A percentile compares a stretch with the other conserved stretches of the same genome.
Evolutionary conservation across 2,797 vertebrate genomes (phyloP).

Genomic region (Poeciliopsis turneri): DNA sequence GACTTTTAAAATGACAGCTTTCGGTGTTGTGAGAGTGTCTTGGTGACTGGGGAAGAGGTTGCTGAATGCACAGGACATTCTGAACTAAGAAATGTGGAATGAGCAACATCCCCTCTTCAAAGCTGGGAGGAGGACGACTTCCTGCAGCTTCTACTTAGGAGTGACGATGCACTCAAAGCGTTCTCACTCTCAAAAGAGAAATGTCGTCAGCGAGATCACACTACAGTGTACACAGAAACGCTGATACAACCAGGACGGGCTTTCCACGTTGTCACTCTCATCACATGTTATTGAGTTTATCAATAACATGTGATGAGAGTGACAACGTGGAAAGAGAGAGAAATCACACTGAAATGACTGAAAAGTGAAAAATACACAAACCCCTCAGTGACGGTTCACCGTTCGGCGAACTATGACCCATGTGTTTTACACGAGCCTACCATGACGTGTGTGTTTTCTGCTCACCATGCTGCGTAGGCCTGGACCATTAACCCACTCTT

Average conservation of each 20-base stretch:
- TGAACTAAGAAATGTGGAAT: background rate
- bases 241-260: conserved; percentile 26
- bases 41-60: conserved; percentile 50
- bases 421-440: conserved; percentile 46
- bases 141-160: background rate
- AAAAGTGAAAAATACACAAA: conserved; percentile 36
- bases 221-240: conserved; percentile 3
- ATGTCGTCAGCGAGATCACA: conserved; percentile 11
- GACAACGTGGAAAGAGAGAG: background rate
- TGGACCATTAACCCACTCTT: conserved; percentile 68
- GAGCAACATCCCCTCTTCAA: conserved; percentile 2
- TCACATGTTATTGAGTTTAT: background rate
- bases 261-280: conserved; percentile 5
- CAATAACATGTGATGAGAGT: too few species aligned
- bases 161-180: conserved; percentile 3
- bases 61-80: conserved; percentile 19
- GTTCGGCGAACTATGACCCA: conserved; percentile 22
- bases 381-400: conserved; percentile 26
- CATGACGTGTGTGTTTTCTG: conserved; percentile 55
- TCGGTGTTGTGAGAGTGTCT: conserved; percentile 26
- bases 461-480: conserved; percentile 21
- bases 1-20: conserved; percentile 9
- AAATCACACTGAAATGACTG: background rate
- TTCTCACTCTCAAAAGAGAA: conserved; percentile 20
- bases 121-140: conserved; percentile 13